These are phyloP conservation scores for Cancer borealis DNA, from an alignment of 2,888 invertebrate species.

Conservation along the genomic window DNA sequence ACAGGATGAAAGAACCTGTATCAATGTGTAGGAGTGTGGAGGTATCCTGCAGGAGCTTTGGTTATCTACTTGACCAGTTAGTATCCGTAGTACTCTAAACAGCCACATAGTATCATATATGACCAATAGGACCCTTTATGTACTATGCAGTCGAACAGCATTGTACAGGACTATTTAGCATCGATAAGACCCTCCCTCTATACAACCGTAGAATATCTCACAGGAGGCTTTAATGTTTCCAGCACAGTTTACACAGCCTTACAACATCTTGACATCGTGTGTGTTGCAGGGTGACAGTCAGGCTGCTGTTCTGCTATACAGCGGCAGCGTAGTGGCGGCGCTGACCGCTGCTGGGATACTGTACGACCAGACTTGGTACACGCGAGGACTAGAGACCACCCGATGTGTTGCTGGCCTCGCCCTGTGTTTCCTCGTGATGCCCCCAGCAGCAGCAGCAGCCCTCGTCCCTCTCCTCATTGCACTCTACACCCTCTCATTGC, in stretches of 20 bases:
- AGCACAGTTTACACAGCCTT: neutral
- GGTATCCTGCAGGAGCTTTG: no score
- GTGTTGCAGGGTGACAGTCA: neutral
- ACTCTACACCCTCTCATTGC: neutral
- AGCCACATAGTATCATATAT: no score
- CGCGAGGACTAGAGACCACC: neutral
- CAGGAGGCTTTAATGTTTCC: no score
- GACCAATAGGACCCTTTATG: no score
- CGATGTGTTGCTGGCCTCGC: neutral
- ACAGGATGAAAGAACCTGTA: no score
- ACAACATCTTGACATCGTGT: neutral
- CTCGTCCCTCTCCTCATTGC: neutral
- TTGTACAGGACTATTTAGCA: no score
- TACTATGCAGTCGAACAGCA: no score
- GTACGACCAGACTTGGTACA: constrained; percentile 12
- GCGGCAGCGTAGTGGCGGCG: constrained; percentile 11
- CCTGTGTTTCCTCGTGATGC: neutral
- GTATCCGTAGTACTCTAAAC: no score
- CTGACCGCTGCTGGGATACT: neutral
- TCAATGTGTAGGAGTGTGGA: no score
- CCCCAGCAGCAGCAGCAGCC: neutral
- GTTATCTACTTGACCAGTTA: no score
- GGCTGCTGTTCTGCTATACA: constrained; percentile 32
- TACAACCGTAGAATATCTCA: no score
- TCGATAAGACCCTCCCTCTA: no score